phyloP scores from a whole-genome alignment of 2,888 invertebrate species.

The Athalia circularis region DNA sequence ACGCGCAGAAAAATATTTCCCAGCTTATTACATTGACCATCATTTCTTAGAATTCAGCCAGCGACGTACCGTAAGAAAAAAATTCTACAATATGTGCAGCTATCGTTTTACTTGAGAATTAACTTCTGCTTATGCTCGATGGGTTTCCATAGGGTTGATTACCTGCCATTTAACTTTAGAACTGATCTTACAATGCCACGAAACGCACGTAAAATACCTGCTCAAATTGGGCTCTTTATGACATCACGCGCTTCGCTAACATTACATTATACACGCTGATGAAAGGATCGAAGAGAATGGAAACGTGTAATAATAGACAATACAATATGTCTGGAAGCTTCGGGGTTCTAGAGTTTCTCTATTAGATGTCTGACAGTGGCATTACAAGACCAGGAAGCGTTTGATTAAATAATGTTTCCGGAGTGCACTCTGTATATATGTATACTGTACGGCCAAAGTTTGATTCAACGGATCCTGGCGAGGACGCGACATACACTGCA shows the following conservation, averaged over 20 bases:
- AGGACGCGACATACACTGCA: not conserved
- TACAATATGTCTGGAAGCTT: slow-evolving; percentile 4
- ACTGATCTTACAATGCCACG: no score
- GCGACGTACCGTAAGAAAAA: not conserved
- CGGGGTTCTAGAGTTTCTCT: slow-evolving; percentile 9
- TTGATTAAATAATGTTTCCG: slow-evolving; percentile 44
- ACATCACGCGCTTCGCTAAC: slow-evolving; percentile 1
- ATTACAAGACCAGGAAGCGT: slow-evolving; percentile 41
- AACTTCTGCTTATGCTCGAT: not conserved
- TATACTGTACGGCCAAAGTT: slow-evolving; percentile 3
- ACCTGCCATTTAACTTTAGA: no score
- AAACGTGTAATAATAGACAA: slow-evolving; percentile 2
- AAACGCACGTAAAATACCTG: not conserved
- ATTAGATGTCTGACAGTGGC: slow-evolving; percentile 18
- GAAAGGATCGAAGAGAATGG: not conserved
- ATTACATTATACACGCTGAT: not conserved
- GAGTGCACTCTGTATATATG: slow-evolving; percentile 9
- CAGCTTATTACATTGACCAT: not conserved
- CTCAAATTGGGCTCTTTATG: not conserved
- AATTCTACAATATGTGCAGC: not conserved
- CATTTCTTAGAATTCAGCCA: not conserved
- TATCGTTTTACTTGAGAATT: not conserved
- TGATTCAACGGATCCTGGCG: slow-evolving; percentile 20
- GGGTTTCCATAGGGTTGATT: no score
- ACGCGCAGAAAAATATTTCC: not conserved